These are phyloP conservation scores for Drosophila aff. DNA, from an alignment of 1,140 invertebrate genomes.

Conservation along the genomic window DNA sequence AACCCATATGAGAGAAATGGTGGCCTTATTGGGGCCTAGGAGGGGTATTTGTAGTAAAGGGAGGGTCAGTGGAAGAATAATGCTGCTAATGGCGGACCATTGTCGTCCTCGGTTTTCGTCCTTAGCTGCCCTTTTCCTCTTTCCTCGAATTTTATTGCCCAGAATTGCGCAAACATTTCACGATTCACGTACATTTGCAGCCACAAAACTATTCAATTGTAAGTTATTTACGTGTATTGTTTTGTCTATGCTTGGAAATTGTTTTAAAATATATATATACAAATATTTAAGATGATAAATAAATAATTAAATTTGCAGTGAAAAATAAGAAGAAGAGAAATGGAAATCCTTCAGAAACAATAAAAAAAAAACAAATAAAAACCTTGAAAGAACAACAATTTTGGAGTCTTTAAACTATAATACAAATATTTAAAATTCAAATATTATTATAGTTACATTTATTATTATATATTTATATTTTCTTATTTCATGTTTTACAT, in stretches of 20 bases:
- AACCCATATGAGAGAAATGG: slow-evolving; percentile 20
- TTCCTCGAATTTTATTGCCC: slow-evolving; percentile 46
- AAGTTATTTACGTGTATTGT: slow-evolving; percentile 82
- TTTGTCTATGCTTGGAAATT: slow-evolving; percentile 4
- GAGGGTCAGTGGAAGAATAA: slow-evolving; percentile 22
- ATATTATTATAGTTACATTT: too few species aligned
- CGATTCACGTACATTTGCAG: slow-evolving; percentile 69
- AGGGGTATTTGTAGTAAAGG: background rate
- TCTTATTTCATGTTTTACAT: too few species aligned
- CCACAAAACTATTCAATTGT: slow-evolving; percentile 82
- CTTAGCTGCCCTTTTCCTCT: background rate
- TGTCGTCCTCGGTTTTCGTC: slow-evolving; percentile 45
- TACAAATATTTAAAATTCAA: too few species aligned
- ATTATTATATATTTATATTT: too few species aligned
- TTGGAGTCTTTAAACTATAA: too few species aligned
- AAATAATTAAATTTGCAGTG: too few species aligned
- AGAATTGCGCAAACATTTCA: slow-evolving; percentile 20
- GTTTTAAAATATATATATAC: background rate
- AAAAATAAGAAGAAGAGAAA: too few species aligned
- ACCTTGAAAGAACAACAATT: too few species aligned
- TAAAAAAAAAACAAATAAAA: too few species aligned
- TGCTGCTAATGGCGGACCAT: slow-evolving; percentile 77
- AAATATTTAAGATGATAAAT: background rate
- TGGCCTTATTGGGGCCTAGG: background rate
- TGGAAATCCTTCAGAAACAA: too few species aligned